phyloP scores from a whole-genome alignment of 2,113 vertebrate species.

The Zosterops lateralis region DNA sequence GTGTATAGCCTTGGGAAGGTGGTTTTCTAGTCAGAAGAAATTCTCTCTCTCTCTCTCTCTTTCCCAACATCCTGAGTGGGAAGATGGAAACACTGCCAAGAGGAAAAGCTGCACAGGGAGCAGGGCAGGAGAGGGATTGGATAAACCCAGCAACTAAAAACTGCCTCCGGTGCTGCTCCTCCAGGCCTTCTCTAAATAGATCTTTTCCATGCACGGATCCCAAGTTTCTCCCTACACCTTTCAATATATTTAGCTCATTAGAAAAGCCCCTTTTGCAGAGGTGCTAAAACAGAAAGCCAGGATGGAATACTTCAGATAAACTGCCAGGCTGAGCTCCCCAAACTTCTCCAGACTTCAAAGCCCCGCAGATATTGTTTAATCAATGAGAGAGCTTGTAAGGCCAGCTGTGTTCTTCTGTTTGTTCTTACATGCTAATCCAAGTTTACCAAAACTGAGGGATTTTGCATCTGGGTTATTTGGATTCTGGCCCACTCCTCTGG shows the following conservation, averaged over 20 bases:
- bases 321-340: conserved; percentile 14
- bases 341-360: conserved; percentile 62
- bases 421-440: conserved; percentile 68
- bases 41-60: not conserved
- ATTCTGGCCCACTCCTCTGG: not conserved
- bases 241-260: conserved; percentile 35
- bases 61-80: not conserved
- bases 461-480: conserved; percentile 60
- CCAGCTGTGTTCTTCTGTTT: conserved; percentile 64
- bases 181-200: not conserved
- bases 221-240: conserved; percentile 31
- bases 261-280: conserved; percentile 24
- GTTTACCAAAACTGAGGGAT: conserved; percentile 59
- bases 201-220: not conserved
- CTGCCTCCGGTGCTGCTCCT: not conserved
- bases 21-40: not conserved
- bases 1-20: not conserved
- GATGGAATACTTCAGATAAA: conserved; percentile 60
- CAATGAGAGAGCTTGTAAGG: conserved; percentile 38
- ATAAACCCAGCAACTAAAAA: not conserved
- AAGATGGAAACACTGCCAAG: not conserved
- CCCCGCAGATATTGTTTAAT: conserved; percentile 56
- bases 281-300: conserved; percentile 52
- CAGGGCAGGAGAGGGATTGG: not conserved
- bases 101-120: not conserved